Percentiles rank a stretch among this genome's conserved stretches.
Conservation (phyloP, 2,888 invertebrate species). For the Hypselothyrea guttata region DNA sequence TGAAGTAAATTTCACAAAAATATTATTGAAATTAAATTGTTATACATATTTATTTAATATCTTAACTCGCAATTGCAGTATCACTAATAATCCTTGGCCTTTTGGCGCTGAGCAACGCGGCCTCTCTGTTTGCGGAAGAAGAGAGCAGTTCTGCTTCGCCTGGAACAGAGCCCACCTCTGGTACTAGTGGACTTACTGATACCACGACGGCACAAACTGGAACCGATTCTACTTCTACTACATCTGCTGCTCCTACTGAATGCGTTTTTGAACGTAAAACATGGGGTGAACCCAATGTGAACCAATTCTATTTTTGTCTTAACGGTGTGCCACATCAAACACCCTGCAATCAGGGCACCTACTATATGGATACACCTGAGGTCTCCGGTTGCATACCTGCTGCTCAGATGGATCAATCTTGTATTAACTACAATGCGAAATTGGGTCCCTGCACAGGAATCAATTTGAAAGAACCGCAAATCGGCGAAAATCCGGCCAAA, state of each 20-base stretch:
- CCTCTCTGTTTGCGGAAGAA: constrained; percentile 6
- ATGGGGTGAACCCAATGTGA: constrained; percentile 39
- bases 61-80: constrained; percentile 28
- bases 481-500: constrained; percentile 7
- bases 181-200: background rate
- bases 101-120: constrained; percentile 37
- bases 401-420: constrained; percentile 26
- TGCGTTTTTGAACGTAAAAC: constrained; percentile 26
- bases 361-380: constrained; percentile 46
- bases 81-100: constrained; percentile 41
- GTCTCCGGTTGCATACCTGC: constrained; percentile 46
- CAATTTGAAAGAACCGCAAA: constrained; percentile 45
- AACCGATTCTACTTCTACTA: background rate
- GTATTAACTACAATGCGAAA: constrained; percentile 37
- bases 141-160: background rate
- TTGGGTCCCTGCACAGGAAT: constrained; percentile 34
- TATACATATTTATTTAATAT: background rate
- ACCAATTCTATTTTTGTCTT: constrained; percentile 34
- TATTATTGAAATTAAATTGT: too few species aligned
- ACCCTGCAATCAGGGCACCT: constrained; percentile 27
- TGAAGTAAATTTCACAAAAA: too few species aligned
- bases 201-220: background rate
- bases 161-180: background rate
- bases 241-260: background rate
- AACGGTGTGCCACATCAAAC: background rate